Conservation (phyloP, 1,140 invertebrate species). For the Pinna nobilis region DNA sequence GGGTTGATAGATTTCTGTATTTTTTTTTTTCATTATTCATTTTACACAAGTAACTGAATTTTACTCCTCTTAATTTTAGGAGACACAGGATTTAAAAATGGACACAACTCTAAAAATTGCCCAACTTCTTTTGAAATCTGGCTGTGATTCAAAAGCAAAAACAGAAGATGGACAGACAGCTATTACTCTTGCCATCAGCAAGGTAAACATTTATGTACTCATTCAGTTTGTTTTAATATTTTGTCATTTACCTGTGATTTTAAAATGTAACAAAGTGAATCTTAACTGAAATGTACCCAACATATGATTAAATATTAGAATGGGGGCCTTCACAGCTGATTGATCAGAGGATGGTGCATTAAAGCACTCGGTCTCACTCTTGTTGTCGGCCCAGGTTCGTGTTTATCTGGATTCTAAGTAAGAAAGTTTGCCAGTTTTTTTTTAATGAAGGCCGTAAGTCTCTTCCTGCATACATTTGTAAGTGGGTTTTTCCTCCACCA, state of each 20-base stretch:
- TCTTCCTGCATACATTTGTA: too few relatives aligned
- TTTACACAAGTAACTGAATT: not conserved
- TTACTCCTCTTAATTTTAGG: not conserved
- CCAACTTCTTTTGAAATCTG: conserved; percentile 68
- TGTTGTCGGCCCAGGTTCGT: too few relatives aligned
- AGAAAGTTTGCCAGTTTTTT: too few relatives aligned
- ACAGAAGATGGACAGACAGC: conserved; percentile 71
- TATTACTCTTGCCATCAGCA: conserved; percentile 70
- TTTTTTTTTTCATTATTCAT: not conserved
- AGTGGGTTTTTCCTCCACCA: too few relatives aligned
- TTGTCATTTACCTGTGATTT: not conserved
- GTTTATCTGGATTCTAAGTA: too few relatives aligned
- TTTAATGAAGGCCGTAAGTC: too few relatives aligned
- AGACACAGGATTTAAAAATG: conserved; percentile 18
- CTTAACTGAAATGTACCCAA: too few relatives aligned
- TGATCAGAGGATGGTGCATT: too few relatives aligned
- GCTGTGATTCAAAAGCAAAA: conserved; percentile 69
- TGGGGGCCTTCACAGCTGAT: too few relatives aligned
- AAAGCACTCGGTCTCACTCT: too few relatives aligned
- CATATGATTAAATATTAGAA: too few relatives aligned
- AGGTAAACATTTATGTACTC: conserved; percentile 53
- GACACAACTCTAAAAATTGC: conserved; percentile 71
- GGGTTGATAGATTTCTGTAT: too few relatives aligned
- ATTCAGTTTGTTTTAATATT: not conserved
- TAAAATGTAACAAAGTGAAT: not conserved